Conservation (phyloP, 1,140 invertebrate species). For the Sarcophaga bullata region DNA sequence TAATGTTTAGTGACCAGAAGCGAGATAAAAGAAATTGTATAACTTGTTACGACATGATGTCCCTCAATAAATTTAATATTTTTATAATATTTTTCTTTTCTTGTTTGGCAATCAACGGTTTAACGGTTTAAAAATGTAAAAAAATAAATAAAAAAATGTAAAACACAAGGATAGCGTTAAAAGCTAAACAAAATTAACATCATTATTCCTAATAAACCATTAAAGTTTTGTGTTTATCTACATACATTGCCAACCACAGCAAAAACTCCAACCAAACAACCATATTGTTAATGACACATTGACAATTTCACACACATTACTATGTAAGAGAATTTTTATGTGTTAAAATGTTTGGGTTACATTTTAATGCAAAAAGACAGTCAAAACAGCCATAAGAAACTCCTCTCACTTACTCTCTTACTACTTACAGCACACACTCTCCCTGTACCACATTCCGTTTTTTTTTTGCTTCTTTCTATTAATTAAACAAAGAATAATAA, state of each 20-base stretch:
- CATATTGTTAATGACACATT: slow-evolving; percentile 21
- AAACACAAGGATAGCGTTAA: not conserved
- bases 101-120: too few species aligned
- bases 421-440: not conserved
- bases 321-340: slow-evolving; percentile 24
- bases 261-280: not conserved
- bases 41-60: too few species aligned
- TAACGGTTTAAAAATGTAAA: too few species aligned
- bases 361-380: too few species aligned
- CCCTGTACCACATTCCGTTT: not conserved
- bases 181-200: not conserved
- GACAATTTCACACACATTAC: slow-evolving; percentile 31
- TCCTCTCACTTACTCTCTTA: not conserved
- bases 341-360: not conserved
- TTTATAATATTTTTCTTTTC: too few species aligned
- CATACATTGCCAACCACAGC: slow-evolving; percentile 18
- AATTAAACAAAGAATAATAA: not conserved
- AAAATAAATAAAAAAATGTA: not conserved
- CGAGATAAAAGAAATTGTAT: too few species aligned
- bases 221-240: not conserved
- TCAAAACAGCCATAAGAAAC: not conserved
- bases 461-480: not conserved
- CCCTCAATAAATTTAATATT: too few species aligned
- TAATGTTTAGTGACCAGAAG: too few species aligned
- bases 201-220: not conserved